phyloP scores from a whole-genome alignment of 2,797 vertebrate genomes.

The Schizopygopsis pylzovi region DNA sequence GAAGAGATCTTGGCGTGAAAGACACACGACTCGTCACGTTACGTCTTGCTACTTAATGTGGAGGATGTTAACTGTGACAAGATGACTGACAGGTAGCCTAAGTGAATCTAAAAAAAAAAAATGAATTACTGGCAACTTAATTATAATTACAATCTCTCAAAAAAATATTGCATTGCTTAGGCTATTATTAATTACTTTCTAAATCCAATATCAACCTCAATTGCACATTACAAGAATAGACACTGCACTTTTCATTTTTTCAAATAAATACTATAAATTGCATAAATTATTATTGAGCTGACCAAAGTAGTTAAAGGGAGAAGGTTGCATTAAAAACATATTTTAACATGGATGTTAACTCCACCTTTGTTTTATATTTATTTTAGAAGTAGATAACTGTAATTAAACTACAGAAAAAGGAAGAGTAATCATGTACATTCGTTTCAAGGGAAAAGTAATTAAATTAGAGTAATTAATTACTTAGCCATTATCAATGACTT shows the following conservation, averaged over 20 bases:
- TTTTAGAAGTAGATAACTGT: neutral
- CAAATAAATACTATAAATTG: neutral
- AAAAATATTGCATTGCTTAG: neutral
- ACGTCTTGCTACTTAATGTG: neutral
- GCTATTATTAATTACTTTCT: neutral
- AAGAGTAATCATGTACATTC: neutral
- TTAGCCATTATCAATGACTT: neutral
- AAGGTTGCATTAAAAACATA: neutral
- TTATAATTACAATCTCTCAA: neutral
- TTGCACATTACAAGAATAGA: neutral
- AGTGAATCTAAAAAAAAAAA: neutral
- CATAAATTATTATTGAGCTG: neutral
- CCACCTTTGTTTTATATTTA: neutral
- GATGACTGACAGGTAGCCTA: neutral
- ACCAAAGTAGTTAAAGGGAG: neutral
- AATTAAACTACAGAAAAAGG: neutral
- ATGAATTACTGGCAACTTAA: neutral
- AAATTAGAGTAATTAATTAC: neutral
- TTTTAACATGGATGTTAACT: neutral
- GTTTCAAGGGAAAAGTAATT: neutral
- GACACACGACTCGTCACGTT: neutral
- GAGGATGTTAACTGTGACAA: neutral
- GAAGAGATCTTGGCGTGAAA: neutral
- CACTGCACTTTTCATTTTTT: neutral
- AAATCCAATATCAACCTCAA: neutral